phyloP scores from a whole-genome alignment of 2,888 invertebrate species.

The Malthinus flaveolus region DNA sequence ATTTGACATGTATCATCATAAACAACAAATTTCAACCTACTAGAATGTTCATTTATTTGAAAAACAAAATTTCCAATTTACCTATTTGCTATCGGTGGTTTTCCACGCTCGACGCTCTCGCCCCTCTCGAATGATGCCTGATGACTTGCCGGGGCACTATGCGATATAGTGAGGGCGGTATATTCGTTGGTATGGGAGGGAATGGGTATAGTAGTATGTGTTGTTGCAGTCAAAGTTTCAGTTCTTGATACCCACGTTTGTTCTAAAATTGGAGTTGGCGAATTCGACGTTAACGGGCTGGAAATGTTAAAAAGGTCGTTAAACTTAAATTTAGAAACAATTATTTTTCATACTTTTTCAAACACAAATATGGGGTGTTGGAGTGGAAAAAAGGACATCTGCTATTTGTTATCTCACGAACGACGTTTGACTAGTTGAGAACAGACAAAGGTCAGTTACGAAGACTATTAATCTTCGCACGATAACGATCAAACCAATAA shows the following conservation, averaged over 20 bases:
- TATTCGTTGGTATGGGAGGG: constrained; percentile 42
- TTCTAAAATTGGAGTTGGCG: constrained; percentile 57
- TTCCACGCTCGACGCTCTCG: constrained; percentile 50
- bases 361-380: too few species aligned
- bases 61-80: constrained; percentile 17
- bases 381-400: neutral
- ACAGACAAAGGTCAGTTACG: too few species aligned
- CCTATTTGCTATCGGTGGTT: constrained; percentile 38
- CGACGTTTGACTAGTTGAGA: too few species aligned
- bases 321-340: neutral
- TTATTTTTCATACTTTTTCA: neutral
- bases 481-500: too few species aligned
- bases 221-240: constrained; percentile 42
- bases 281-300: constrained; percentile 60
- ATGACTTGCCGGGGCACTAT: constrained; percentile 53
- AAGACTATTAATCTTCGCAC: too few species aligned
- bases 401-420: too few species aligned
- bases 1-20: neutral
- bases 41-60: too few species aligned
- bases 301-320: constrained; percentile 28
- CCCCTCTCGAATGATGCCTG: constrained; percentile 54
- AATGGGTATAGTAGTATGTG: constrained; percentile 40
- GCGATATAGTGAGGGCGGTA: constrained; percentile 52
- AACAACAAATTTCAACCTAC: constrained; percentile 1
- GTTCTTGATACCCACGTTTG: constrained; percentile 55